Evolutionary conservation across 2,113 vertebrate species (phyloP), one percentile per base, ranked within the genome.

Genomic region (Jaculus jaculus): DNA sequence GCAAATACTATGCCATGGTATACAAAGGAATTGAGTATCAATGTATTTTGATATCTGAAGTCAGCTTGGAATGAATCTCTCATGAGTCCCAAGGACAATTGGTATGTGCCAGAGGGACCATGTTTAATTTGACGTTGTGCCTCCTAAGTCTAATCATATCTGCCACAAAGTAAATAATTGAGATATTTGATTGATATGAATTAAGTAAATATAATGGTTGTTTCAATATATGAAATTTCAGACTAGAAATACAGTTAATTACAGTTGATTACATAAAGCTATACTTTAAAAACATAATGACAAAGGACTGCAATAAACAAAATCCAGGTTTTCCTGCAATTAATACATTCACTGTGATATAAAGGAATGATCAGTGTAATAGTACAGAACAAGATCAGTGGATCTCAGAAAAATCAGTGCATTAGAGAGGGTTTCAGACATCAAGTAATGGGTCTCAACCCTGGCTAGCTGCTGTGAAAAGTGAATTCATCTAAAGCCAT

Each of bases 401-500:
- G 42, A 18, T 72, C 71, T 94, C 34, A 54, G 71, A 84, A 92
- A 5, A 91, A 73, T 20, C 54, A 39, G 5, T n/a, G 21, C 54
- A 18, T 30, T 82, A 65, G 32, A 26, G 32, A 95, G 66, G 37
- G 7, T 80, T 94, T 80, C 54, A 30, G 6, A 8, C 16, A 60
- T 69, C 75, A 84, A 73, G 84, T 30, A 39, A 21, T 69, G 20
- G 39, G 89, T 37, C 82, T 3, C 74, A 93, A 65, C 51, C 51
- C 72, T 86, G 28, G 28, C 3, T 84, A 58, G 39, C 80, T 39
- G 32, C 39, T 74, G 30, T 61, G 61, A 85, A 84, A 88, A 71
- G 73, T 58, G 68, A 92, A 86, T 72, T 80, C 24, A 63, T 66
- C 39, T 23, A 93, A 92, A 95, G 28, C 7, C n/a, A 72, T 8